Evolutionary conservation across 2,888 invertebrate genomes (phyloP), one percentile per base, ranked within the genome.

Genomic region (Lithophane leautieri): DNA sequence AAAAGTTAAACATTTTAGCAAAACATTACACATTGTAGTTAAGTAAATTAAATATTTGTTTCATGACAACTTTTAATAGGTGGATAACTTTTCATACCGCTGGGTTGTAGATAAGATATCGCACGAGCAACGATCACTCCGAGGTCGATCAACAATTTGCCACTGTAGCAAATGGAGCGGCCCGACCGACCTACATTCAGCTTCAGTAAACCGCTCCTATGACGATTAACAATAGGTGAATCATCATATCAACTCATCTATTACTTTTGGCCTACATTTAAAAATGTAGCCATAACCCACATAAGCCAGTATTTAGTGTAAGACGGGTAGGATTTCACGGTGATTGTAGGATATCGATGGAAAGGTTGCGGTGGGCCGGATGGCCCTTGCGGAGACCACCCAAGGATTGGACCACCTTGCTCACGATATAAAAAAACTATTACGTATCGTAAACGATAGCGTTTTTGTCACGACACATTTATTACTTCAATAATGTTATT

Each of bases 71-170:
- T 88, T 83, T 85, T 81, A 81, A 88, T 88, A 88, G 86, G 86
- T 91, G 90, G 77, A 80, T 81, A 82, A 86, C 54, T 85, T 84
- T 87, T 85, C 73, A 88, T 79, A 74, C 80, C 71, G 79, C 80
- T 85, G 84, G 82, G 86, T 83, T 79, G 81, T 83, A 90, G 96
- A 96, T 96, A 95, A 96, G 95, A 94, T 89, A 96, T 94, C 93
- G 92, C 90, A 92, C 90, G 90, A 89, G 91, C 91, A 92, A 89
- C 90, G 92, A 91, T 92, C 91, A 86, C 90, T 90, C 89, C 95
- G 95, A 96, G 96, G 96, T 95, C 96, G 93, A 93, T 93, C 92
- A 93, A 94, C 95, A 94, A 95, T 95, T 95, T 93, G 94, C 95
- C 92, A 94, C 93, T 91, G 94, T 92, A 90, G 93, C 94, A 95